Conservation (phyloP, 2,113 vertebrate species). For the Nerophis lumbriciformis region DNA sequence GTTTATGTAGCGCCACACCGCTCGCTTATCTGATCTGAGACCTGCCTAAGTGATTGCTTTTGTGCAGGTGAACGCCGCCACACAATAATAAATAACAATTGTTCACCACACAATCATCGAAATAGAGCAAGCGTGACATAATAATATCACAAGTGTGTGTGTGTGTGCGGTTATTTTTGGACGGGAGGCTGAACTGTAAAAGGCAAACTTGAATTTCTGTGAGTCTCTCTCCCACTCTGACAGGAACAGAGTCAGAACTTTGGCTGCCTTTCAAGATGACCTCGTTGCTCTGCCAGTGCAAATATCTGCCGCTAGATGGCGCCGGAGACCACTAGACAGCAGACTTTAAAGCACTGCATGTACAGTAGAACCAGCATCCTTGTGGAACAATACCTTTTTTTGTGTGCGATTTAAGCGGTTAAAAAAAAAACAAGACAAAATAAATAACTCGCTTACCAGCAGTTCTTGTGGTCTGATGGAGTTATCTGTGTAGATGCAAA, state of each 20-base stretch:
- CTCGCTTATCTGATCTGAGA: constrained; percentile 53
- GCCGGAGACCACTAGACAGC: constrained; percentile 60
- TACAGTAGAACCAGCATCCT: constrained; percentile 45
- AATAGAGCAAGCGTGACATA: constrained; percentile 5
- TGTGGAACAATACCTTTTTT: constrained; percentile 28
- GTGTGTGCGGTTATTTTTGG: constrained; percentile 43
- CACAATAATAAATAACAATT: neutral
- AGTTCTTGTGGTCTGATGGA: constrained; percentile 92
- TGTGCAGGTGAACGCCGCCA: constrained; percentile 25
- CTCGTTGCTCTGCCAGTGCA: constrained; percentile 63
- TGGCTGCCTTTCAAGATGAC: constrained; percentile 76
- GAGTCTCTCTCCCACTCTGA: constrained; percentile 51
- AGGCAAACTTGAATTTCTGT: constrained; percentile 57
- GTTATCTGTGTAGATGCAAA: constrained; percentile 97
- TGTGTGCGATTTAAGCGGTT: neutral
- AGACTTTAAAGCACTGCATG: constrained; percentile 1
- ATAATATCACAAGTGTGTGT: constrained; percentile 19
- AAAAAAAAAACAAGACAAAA: neutral
- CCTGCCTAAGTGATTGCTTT: constrained; percentile 46
- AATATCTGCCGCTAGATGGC: constrained; percentile 84
- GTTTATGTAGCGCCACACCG: constrained; percentile 56
- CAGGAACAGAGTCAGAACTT: constrained; percentile 61
- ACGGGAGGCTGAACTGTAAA: constrained; percentile 51
- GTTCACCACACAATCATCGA: neutral
- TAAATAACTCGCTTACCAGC: constrained; percentile 80